Percentiles rank a stretch among this genome's conserved stretches.
phyloP scores from a whole-genome alignment of 2,113 vertebrate genomes.

The Macaca fascicularis region DNA sequence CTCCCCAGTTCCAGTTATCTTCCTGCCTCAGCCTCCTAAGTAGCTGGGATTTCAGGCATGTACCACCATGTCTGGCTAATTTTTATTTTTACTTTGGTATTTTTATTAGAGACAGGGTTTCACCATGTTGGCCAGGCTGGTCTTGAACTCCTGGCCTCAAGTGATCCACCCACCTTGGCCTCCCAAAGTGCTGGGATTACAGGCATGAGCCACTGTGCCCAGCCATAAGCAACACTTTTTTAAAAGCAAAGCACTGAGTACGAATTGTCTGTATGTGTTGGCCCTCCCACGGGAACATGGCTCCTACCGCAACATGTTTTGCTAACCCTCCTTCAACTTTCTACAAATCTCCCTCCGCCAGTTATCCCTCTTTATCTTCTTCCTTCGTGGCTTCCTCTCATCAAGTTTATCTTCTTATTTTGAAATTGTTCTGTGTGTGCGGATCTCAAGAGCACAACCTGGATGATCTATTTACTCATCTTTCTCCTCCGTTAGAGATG shows the following conservation, averaged over 20 bases:
- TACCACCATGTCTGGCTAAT: too few relatives aligned
- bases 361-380: too few relatives aligned
- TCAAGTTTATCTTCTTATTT: not conserved
- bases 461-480: fast-evolving
- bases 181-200: too few relatives aligned
- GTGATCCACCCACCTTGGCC: too few relatives aligned
- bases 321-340: not conserved
- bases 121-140: too few relatives aligned
- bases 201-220: not conserved
- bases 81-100: too few relatives aligned
- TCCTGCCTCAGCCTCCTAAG: too few relatives aligned
- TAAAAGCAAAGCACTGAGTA: fast-evolving
- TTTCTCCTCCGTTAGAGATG: fast-evolving
- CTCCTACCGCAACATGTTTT: fast-evolving
- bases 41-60: too few relatives aligned
- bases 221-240: not conserved
- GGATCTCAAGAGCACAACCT: fast-evolving
- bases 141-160: too few relatives aligned
- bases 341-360: too few relatives aligned
- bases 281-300: fast-evolving
- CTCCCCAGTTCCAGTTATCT: too few relatives aligned
- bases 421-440: not conserved
- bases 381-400: not conserved
- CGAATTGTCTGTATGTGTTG: fast-evolving
- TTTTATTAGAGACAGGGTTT: too few relatives aligned